These are phyloP conservation scores for Drosophila nebulosa DNA, from an alignment of 1,140 invertebrate species.

Conservation along the genomic window DNA sequence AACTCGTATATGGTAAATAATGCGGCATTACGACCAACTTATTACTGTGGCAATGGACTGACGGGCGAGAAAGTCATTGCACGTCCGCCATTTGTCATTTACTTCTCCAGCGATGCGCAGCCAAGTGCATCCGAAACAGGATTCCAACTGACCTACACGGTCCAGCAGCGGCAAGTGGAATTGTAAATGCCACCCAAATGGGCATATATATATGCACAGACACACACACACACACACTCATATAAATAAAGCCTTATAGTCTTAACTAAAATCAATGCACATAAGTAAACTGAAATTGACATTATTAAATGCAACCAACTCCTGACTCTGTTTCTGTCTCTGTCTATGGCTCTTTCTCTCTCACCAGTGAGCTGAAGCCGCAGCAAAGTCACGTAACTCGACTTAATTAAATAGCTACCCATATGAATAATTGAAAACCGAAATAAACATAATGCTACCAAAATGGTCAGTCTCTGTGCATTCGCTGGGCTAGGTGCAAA, in stretches of 20 bases:
- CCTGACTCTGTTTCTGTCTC: background rate
- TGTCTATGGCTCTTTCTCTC: no score
- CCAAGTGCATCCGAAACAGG: conserved; percentile 58
- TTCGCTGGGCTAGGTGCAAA: background rate
- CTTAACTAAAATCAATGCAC: conserved; percentile 47
- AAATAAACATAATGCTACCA: background rate
- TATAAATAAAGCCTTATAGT: conserved; percentile 11
- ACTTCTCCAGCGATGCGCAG: conserved; percentile 64
- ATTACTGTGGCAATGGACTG: conserved; percentile 57
- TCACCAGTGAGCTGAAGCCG: background rate
- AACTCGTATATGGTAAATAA: conserved; percentile 45
- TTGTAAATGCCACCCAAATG: conserved; percentile 29
- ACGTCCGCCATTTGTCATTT: conserved; percentile 55
- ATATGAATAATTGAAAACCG: background rate
- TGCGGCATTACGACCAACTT: conserved; percentile 52
- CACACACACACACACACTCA: background rate
- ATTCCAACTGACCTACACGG: conserved; percentile 60
- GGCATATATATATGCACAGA: background rate
- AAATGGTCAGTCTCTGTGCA: background rate
- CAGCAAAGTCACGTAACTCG: conserved; percentile 19
- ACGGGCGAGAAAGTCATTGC: conserved; percentile 38
- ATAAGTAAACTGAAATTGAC: conserved; percentile 39
- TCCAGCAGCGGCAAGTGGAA: conserved; percentile 23
- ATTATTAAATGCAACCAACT: conserved; percentile 56
- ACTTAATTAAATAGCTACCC: conserved; percentile 56